A percentile compares a stretch with the other conserved stretches of the same genome.
Evolutionary conservation across 1,140 invertebrate genomes (phyloP).

Genomic region (Calycopis cecrops): DNA sequence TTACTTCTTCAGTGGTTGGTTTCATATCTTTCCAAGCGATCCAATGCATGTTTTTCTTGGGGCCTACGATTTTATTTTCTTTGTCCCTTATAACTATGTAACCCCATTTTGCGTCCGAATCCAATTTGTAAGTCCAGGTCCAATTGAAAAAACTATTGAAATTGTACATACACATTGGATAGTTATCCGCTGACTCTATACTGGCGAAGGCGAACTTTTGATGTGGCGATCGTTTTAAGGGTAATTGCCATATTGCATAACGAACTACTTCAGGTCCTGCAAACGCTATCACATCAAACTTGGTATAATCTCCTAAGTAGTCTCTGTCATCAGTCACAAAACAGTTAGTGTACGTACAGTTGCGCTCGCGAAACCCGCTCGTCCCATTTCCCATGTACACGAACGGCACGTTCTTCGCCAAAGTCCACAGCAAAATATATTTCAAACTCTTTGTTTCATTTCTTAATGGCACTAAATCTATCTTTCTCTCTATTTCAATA

Average conservation of each 20-base stretch:
- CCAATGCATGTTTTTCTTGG: slow-evolving; percentile 42
- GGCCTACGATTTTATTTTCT: slow-evolving; percentile 43
- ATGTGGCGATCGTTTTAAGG: slow-evolving; percentile 28
- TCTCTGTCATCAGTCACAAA: slow-evolving; percentile 38
- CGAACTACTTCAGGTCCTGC: slow-evolving; percentile 29
- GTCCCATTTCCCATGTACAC: slow-evolving; percentile 43
- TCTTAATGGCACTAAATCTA: background rate
- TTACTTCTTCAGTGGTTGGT: slow-evolving; percentile 36
- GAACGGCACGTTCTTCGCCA: slow-evolving; percentile 38
- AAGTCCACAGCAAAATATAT: slow-evolving; percentile 55
- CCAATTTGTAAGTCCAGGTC: slow-evolving; percentile 79
- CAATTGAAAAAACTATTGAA: slow-evolving; percentile 73
- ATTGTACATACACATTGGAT: slow-evolving; percentile 46
- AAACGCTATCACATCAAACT: slow-evolving; percentile 54
- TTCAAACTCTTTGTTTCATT: slow-evolving; percentile 28
- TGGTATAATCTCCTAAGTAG: slow-evolving; percentile 35
- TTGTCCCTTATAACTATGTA: slow-evolving; percentile 53
- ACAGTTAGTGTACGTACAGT: slow-evolving; percentile 48
- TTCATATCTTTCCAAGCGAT: slow-evolving; percentile 46
- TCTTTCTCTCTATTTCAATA: slow-evolving; percentile 1
- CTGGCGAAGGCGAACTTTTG: slow-evolving; percentile 58
- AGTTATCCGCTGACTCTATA: slow-evolving; percentile 59
- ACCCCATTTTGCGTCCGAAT: slow-evolving; percentile 70
- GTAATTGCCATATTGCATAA: background rate
- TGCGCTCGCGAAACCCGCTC: slow-evolving; percentile 36